Evolutionary conservation across 2,888 invertebrate genomes (phyloP), one percentile per base, ranked within the genome.

Genomic region (Calameuta idolon): DNA sequence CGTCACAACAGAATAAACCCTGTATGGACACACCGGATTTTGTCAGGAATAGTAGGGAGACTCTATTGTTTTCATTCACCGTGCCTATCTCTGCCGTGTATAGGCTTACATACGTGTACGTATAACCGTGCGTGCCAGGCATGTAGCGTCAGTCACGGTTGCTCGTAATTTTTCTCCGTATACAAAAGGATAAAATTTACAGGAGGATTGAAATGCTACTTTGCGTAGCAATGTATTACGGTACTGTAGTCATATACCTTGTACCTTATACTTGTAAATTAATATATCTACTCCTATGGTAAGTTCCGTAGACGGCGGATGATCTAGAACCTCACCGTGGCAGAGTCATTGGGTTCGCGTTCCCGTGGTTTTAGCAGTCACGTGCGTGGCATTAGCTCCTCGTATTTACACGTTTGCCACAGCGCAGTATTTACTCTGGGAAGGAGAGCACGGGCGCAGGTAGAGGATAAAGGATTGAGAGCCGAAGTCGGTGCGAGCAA

Each of bases 1-100:
- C 85, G 89, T 89, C 89, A 89, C 87, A 89, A 87, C 83, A 68
- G 55, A 55, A 55, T 55, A 55, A 55, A 55, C 23, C 55, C 55
- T 55, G 55, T 55, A 55, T 55, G 23, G 55, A 55, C 55, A 23
- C 55, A 55, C 55, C 55, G 55, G 55, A 55, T 55, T 55, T 23
- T 23, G 55, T 23, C 23, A 2, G 55, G 9, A 55, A 23, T 55
- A 55, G 9, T 23, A 55, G 55, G 55, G 55, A 40, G 55, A 55
- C 23, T 55, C 55, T 55, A 55, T 55, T 55, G 55, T 55, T 55
- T 55, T 55, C 55, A 55, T 55, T 55, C 23, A 55, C 55, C 23
- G 55, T 55, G 9, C 55, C 55, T 55, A 55, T 23, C 55, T 55
- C 55, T 55, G 23, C 9, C 23, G 55, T 23, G 55, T 55, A 23